phyloP scores from a whole-genome alignment of 2,113 vertebrate genomes.

The Myrmecobius fasciatus region DNA sequence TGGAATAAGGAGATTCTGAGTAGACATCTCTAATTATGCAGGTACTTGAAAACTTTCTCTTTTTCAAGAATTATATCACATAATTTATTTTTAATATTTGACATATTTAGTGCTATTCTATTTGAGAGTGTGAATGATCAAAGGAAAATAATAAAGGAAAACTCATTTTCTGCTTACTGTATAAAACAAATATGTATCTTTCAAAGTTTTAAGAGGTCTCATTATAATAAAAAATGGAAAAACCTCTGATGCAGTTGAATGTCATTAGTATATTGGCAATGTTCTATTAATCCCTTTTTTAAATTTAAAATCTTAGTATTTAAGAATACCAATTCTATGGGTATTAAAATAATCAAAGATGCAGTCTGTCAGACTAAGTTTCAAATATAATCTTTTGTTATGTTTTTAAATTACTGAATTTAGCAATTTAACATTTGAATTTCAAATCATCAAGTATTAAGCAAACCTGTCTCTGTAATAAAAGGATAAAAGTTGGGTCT shows the following conservation, averaged over 20 bases:
- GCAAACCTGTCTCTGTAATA: neutral
- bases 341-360: neutral
- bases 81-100: constrained; percentile 22
- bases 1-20: neutral
- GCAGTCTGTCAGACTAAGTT: constrained; percentile 16
- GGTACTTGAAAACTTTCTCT: constrained; percentile 16
- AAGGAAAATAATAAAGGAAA: constrained; percentile 27
- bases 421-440: neutral
- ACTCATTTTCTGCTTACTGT: neutral
- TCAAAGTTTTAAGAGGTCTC: constrained; percentile 4
- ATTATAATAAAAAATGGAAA: constrained; percentile 8
- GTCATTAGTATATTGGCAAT: neutral
- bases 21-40: constrained; percentile 2
- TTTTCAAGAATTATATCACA: neutral
- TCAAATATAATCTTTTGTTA: neutral
- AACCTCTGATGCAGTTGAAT: constrained; percentile 23
- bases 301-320: constrained; percentile 10
- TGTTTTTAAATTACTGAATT: neutral
- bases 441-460: constrained; percentile 6
- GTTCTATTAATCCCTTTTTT: neutral
- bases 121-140: constrained; percentile 22
- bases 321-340: neutral
- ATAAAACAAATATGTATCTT: neutral
- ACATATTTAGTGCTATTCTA: neutral
- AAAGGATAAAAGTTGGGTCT: neutral